Base-by-base conservation (phyloP, 30 jellyfish, hydroid and myxozoan species). In the Aurelia aurita region DNA sequence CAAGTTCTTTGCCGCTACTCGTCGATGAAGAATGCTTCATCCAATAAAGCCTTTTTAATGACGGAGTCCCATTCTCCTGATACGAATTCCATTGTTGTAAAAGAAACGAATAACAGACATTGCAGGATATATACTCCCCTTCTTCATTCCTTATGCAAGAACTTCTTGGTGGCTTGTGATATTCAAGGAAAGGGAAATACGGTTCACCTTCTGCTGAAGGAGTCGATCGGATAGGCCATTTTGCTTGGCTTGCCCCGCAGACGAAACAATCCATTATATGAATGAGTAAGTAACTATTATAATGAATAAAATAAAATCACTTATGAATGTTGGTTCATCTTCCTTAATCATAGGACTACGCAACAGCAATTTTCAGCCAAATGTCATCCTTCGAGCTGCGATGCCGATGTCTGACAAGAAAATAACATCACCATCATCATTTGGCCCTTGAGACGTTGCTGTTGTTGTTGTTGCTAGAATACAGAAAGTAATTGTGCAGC, bases 71-170 rank as follows among this genome's bases (percentile, higher is more conserved):
- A 25, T 59, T 78, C 25, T 51, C 75, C 60, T 91, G 96, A 63
- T 75, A 91, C 23, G 98, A 60, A 53, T 79, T 78, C 98, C 98
- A 91, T 87, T 91, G 98, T 64, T 91, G 98, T 45, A 91, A 71
- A 46, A 91, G 82, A 72, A 91, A 91, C 68, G 94, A 82, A 58
- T 84, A 85, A 43, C 98, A 91, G 18, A 91, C 94, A 79, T 91
- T 83, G 74, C 98, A 91, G 12, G 90, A 87, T 8, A 26, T 60
- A 39, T 63, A 69, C 43, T 47, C 51, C 5, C 90, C 98, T 25
- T 91, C 84, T 2, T 8, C 46, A 20, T 67, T 86, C 26, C 49
- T 59, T 47, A 44, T 47, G 16, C 57, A 35, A 16, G 70, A 65
- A 65, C 82, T 44, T n/a, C 62, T 54, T 55, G 94, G 91, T 63